A percentile compares a stretch with the other conserved stretches of the same genome.
Evolutionary conservation across 2,797 vertebrate species (phyloP).

Genomic region (Notamacropus eugenii): DNA sequence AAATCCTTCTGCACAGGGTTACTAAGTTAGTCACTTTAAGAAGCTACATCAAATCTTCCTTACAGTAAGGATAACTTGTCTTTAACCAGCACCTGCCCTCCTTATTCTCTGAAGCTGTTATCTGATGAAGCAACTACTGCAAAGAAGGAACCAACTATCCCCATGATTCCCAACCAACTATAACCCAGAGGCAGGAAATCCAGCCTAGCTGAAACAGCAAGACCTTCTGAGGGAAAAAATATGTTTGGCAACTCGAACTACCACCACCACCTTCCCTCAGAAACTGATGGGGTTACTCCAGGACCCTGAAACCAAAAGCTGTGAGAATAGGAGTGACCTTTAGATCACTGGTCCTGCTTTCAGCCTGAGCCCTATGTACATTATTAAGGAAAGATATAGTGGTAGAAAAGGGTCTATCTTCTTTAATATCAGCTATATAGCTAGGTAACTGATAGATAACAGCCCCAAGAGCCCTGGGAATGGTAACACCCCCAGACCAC

Average conservation of each 20-base stretch:
- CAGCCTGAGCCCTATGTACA: not conserved
- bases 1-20: constrained; percentile 4
- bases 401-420: not conserved
- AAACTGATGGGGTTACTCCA: not conserved
- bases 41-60: not conserved
- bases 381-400: not conserved
- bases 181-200: not conserved
- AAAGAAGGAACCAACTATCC: not conserved
- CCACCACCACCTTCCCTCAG: not conserved
- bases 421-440: not conserved
- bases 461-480: not conserved
- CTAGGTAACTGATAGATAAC: not conserved
- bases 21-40: not conserved
- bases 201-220: not conserved
- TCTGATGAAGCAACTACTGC: not conserved
- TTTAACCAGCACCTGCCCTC: not conserved
- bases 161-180: not conserved
- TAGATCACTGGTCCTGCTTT: not conserved
- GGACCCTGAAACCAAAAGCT: not conserved
- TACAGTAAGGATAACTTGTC: not conserved
- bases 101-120: not conserved
- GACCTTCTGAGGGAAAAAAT: not conserved
- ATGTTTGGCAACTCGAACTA: not conserved
- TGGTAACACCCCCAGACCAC: not conserved
- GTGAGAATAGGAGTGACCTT: not conserved